Percentiles rank a stretch among this genome's conserved stretches.
These are phyloP conservation scores for Corythornis cristatus DNA, from an alignment of 2,113 vertebrate species.

Conservation along the genomic window DNA sequence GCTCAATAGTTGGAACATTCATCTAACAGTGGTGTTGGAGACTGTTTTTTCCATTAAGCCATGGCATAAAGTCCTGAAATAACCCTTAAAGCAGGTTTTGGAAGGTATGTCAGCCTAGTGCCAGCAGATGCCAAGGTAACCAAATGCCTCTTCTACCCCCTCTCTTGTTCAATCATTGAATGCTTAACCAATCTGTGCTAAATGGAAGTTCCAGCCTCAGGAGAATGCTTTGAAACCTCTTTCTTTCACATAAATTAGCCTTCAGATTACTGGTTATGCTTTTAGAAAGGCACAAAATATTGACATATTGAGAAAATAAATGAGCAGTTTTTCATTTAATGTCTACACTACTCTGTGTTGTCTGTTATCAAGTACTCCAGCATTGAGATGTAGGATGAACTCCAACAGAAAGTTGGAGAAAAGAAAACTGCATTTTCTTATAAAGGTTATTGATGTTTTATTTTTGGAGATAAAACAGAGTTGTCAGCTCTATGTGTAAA, in stretches of 20 bases:
- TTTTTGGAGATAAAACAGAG: neutral
- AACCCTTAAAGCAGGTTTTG: neutral
- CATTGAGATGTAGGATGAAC: neutral
- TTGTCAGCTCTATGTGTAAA: neutral
- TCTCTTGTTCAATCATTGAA: neutral
- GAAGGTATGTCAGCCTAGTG: neutral
- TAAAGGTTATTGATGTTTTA: neutral
- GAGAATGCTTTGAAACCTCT: neutral
- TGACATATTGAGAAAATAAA: neutral
- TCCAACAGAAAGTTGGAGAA: neutral
- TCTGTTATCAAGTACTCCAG: neutral
- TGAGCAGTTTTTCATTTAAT: neutral
- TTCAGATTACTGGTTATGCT: neutral
- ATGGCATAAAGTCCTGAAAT: neutral
- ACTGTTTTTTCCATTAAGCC: neutral
- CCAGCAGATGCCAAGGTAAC: neutral
- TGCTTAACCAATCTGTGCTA: neutral
- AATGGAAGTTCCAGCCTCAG: neutral
- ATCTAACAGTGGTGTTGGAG: rapidly evolving
- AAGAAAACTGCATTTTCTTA: neutral
- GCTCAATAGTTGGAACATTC: neutral
- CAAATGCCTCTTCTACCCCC: neutral
- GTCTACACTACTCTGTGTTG: rapidly evolving
- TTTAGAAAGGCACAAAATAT: neutral
- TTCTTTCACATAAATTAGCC: neutral